A percentile compares a stretch with the other conserved stretches of the same genome.
phyloP scores from a whole-genome alignment of 1,140 invertebrate species.

The Araneus ventricosus region DNA sequence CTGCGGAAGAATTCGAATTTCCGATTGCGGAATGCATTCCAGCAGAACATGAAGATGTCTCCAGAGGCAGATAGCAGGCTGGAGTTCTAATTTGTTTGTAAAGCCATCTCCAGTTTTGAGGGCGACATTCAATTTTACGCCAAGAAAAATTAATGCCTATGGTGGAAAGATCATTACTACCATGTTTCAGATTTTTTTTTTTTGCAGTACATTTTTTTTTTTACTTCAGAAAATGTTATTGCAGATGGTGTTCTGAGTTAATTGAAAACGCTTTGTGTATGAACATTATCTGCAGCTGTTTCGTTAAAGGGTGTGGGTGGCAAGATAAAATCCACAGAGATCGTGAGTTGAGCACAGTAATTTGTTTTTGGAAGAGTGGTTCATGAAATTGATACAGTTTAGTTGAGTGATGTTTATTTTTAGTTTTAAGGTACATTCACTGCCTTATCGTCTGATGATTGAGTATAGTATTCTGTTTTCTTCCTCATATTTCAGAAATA shows the following conservation, averaged over 20 bases:
- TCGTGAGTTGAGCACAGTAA: background rate
- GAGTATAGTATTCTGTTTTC: background rate
- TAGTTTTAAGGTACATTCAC: background rate
- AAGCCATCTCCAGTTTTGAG: background rate
- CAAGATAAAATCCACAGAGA: background rate
- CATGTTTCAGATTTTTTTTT: background rate
- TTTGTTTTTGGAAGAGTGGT: background rate
- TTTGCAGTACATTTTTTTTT: background rate
- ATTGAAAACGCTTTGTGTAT: constrained; percentile 12
- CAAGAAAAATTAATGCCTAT: constrained; percentile 2
- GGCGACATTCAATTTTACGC: background rate
- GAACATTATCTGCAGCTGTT: background rate
- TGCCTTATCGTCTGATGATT: background rate
- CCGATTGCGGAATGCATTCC: background rate
- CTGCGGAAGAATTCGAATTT: background rate
- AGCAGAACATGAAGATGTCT: background rate
- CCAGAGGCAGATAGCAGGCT: background rate
- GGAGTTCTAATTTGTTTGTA: constrained; percentile 8
- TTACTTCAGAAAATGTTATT: background rate
- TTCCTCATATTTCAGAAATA: background rate
- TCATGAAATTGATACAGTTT: constrained; percentile 5
- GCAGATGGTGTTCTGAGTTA: background rate
- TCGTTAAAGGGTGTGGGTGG: background rate
- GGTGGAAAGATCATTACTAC: background rate
- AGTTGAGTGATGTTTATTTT: background rate